Evolutionary conservation across 2,113 vertebrate genomes (phyloP).

Genomic region (Accipiter virgatus): DNA sequence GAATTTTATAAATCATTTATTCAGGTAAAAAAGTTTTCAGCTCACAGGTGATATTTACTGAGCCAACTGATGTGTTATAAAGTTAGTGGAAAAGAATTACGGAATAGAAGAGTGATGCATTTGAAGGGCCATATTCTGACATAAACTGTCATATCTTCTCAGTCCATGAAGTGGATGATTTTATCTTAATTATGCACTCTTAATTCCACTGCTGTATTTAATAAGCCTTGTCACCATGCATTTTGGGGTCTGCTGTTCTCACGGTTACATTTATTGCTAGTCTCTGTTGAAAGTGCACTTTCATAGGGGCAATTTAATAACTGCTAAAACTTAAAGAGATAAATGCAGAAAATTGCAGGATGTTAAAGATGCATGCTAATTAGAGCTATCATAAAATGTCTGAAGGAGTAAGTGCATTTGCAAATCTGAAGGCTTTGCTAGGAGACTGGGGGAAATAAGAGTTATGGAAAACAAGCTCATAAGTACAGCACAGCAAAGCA

Average conservation of each 20-base stretch:
- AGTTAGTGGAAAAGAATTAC: constrained; percentile 21
- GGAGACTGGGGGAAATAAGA: not conserved
- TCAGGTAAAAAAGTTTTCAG: not conserved
- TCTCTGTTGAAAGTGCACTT: constrained; percentile 15
- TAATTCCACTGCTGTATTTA: constrained; percentile 65
- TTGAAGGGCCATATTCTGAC: not conserved
- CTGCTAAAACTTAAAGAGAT: constrained; percentile 46
- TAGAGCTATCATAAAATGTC: constrained; percentile 41
- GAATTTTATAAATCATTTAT: not conserved
- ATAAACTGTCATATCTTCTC: constrained; percentile 21
- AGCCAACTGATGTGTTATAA: not conserved
- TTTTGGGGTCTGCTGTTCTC: constrained; percentile 51
- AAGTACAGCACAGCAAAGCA: not conserved
- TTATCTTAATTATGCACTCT: constrained; percentile 35
- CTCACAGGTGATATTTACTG: not conserved
- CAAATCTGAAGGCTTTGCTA: constrained; percentile 19
- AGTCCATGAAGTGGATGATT: constrained; percentile 13
- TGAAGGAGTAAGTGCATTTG: constrained; percentile 47
- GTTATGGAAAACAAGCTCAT: not conserved
- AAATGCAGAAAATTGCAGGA: constrained; percentile 42
- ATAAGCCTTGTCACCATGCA: constrained; percentile 13
- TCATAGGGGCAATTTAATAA: constrained; percentile 41
- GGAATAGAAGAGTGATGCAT: not conserved
- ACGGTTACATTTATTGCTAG: constrained; percentile 37
- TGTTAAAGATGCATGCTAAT: constrained; percentile 54